A percentile compares a stretch with the other conserved stretches of the same genome.
These are phyloP conservation scores for Oscarella lobularis DNA, from an alignment of 37 sponge, comb jelly and placozoan species.

Conservation along the genomic window DNA sequence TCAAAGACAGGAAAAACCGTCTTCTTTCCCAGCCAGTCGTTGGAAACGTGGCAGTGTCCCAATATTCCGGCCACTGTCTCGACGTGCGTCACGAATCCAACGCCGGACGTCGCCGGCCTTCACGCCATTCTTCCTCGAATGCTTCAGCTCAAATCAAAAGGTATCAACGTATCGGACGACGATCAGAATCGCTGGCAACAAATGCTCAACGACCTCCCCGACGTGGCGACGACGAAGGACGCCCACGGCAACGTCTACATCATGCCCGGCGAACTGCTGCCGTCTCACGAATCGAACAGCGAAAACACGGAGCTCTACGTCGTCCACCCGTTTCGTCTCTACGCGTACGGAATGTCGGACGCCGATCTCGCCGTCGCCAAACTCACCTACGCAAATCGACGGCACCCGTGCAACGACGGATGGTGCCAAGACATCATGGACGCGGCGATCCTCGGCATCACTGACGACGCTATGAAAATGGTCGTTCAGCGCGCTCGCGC, in stretches of 20 bases:
- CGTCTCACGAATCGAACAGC: background rate
- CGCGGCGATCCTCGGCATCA: background rate
- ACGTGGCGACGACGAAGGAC: background rate
- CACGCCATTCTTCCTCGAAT: background rate
- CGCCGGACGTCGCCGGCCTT: slow-evolving; percentile 1
- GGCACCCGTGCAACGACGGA: background rate
- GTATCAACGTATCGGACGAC: background rate
- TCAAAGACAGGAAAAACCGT: slow-evolving; percentile 6
- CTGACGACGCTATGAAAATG: background rate
- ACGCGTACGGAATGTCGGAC: background rate
- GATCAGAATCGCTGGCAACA: background rate
- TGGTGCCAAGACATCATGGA: background rate
- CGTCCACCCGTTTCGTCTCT: slow-evolving; percentile 2
- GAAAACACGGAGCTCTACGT: background rate
- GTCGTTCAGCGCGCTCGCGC: background rate
- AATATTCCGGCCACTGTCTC: background rate
- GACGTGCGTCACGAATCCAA: background rate
- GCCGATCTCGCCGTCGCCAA: background rate
- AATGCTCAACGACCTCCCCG: background rate
- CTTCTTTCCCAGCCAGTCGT: background rate
- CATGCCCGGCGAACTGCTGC: background rate
- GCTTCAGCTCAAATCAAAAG: background rate
- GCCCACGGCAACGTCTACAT: background rate
- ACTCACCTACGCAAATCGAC: background rate
- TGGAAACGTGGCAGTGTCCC: background rate